phyloP scores from a whole-genome alignment of 2,797 vertebrate species.

The Syngnathus acus region DNA sequence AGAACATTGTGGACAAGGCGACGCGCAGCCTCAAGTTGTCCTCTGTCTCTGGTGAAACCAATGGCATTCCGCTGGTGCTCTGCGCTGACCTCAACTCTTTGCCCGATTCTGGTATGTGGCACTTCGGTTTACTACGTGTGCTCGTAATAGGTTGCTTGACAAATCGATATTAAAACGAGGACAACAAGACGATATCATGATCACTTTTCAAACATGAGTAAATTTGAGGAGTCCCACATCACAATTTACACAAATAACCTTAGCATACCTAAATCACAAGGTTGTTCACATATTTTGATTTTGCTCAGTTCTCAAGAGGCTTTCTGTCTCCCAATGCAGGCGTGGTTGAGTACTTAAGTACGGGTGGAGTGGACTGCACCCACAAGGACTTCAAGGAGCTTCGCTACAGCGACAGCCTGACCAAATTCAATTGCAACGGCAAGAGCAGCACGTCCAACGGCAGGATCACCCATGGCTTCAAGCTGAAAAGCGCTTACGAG shows the following conservation, averaged over 20 bases:
- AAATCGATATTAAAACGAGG: background rate
- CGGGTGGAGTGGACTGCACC: constrained; percentile 93
- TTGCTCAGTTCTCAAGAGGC: background rate
- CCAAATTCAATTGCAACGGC: constrained; percentile 96
- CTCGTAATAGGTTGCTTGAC: background rate
- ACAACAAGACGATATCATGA: background rate
- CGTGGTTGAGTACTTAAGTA: constrained; percentile 95
- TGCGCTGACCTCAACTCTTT: constrained; percentile 98
- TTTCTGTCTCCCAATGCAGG: constrained; percentile 58
- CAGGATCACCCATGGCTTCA: constrained; percentile 97
- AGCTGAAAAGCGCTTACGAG: constrained; percentile 96
- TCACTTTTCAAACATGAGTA: background rate
- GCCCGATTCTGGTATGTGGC: constrained; percentile 87
- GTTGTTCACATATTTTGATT: background rate
- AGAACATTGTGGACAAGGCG: constrained; percentile 96
- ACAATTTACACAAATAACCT: too few relatives aligned
- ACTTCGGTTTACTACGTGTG: background rate
- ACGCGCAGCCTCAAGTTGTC: constrained; percentile 86
- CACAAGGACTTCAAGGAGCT: constrained; percentile 99
- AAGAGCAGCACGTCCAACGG: constrained; percentile 89
- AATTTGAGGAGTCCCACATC: too few relatives aligned
- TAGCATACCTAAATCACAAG: background rate
- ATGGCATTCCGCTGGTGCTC: constrained; percentile 90
- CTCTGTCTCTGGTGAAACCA: constrained; percentile 81
- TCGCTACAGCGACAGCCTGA: constrained; percentile 93